These are phyloP conservation scores for Aphis craccivora DNA, from an alignment of 1,140 invertebrate species.

Conservation along the genomic window DNA sequence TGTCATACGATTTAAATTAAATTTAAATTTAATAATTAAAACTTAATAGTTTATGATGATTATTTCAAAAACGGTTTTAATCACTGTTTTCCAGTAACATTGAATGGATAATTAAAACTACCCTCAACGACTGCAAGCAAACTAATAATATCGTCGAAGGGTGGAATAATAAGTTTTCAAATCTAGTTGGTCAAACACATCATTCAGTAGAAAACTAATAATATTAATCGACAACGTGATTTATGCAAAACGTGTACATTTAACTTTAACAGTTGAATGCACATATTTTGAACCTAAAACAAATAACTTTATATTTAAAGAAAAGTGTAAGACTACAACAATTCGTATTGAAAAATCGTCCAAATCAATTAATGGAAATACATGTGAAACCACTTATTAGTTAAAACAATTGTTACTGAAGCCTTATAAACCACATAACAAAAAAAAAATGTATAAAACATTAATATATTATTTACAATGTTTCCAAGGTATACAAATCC, in stretches of 20 bases:
- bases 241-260: not conserved
- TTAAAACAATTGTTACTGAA: not conserved
- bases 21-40: not conserved
- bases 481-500: not conserved
- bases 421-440: not conserved
- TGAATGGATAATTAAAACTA: not conserved
- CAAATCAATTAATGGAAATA: not conserved
- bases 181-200: not conserved
- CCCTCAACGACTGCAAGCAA: not conserved
- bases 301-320: not conserved
- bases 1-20: not conserved
- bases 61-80: not conserved
- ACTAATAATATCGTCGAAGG: not conserved
- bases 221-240: not conserved
- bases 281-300: not conserved
- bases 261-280: not conserved
- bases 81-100: not conserved
- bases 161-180: not conserved
- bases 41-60: not conserved
- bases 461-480: not conserved
- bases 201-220: not conserved
- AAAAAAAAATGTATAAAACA: not conserved
- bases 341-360: not conserved
- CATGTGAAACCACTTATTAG: not conserved
- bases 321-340: not conserved